Base-by-base conservation (phyloP, 2,888 invertebrate species). In the Sipunculus nudus region DNA sequence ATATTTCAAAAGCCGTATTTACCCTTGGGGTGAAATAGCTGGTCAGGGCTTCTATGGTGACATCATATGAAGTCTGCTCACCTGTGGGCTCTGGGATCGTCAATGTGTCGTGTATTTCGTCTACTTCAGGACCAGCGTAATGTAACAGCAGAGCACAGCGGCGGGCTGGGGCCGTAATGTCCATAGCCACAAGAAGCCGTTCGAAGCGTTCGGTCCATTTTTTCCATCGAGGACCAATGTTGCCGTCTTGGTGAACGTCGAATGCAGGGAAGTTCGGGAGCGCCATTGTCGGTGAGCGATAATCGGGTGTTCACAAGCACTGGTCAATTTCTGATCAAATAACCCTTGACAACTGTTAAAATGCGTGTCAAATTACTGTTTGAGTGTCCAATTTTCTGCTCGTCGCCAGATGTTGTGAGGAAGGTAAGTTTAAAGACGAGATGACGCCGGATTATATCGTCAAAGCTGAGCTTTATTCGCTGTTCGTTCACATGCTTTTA, bases 121-220 rank as follows among this genome's bases (percentile, higher is more conserved):
- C 21, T 13, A 58, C 45, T 5, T 53, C 48, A 26, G 59, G 56
- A 8, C 62, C 65, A 13, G 46, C 58, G 47, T 59, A 61, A 31
- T 67, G 58, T n/a, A 65, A 45, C 13, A 67, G 53, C 4, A 66
- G 32, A 8, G 66, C 63, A 40, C 53, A 59, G 25, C 47, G 62
- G 4, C 66, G 21, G 31, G 35, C 48, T 19, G 56, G 43, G 45
- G 41, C 31, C 2, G 41, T 29, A 29, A 45, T 19, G 45, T 53
- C 45, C 13, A 54, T 19, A 16, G 45, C 54, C 1, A 46, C 23
- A 2, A 54, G 6, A 13, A 54, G 23, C 16, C 46, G 43, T 8
- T 26, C 28, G 8, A 54, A 25, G 1, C 46, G 46, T 2, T 19
- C 31, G 6, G 35, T 25, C 54, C 32, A 46, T 35, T 54, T 54